Percentiles rank a stretch among this genome's conserved stretches.
These are phyloP conservation scores for Halcyon malimbica DNA, from an alignment of 2,113 vertebrate species.

Conservation along the genomic window DNA sequence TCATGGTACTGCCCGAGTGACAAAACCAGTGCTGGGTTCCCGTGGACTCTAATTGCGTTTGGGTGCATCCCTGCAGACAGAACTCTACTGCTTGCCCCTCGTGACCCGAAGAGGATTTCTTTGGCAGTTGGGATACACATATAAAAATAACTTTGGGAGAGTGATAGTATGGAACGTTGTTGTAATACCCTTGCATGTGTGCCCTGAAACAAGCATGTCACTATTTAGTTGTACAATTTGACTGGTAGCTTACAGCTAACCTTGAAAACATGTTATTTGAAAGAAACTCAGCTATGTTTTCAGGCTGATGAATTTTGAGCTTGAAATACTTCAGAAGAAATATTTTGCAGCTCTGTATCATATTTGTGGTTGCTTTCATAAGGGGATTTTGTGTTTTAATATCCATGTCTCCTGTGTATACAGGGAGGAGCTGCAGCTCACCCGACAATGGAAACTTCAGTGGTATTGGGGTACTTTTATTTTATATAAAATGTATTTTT, in stretches of 20 bases:
- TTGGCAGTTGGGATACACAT: not conserved
- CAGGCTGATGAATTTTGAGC: not conserved
- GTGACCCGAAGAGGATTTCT: not conserved
- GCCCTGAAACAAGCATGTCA: not conserved
- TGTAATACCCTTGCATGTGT: not conserved
- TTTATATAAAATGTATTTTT: not conserved
- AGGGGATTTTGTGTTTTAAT: not conserved
- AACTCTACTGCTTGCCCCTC: not conserved
- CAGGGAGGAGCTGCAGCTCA: not conserved
- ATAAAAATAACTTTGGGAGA: not conserved
- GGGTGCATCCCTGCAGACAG: not conserved
- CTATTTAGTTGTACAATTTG: not conserved
- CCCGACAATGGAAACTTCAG: not conserved
- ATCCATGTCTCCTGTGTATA: rapidly evolving
- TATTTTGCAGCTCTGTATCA: not conserved
- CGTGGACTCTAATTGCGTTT: not conserved
- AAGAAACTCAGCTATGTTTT: not conserved
- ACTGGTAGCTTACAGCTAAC: not conserved
- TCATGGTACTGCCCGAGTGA: not conserved
- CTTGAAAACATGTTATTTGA: not conserved
- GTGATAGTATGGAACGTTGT: not conserved
- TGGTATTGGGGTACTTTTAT: not conserved
- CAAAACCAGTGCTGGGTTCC: not conserved
- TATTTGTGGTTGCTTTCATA: not conserved
- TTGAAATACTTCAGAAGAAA: not conserved